Evolutionary conservation across 2,113 vertebrate genomes (phyloP), one percentile per base, ranked within the genome.

Genomic region (Archilochus colubris): DNA sequence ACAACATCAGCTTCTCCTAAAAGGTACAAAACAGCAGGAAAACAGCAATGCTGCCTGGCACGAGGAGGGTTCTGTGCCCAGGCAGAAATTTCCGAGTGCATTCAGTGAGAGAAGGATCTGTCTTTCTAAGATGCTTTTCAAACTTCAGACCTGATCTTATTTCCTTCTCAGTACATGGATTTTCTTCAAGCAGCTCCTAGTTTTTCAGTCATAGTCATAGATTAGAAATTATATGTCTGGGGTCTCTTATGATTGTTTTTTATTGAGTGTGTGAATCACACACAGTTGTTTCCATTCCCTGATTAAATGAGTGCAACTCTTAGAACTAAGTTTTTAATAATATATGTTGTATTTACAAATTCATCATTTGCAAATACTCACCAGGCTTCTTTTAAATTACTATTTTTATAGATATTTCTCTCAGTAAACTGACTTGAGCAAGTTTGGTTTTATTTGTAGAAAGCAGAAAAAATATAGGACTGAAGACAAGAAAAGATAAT

Each of bases 291-390:
- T 95, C 95, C 23, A 1, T 85, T 88, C 87, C 75, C 62, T 87
- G 91, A 97, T 95, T 94, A 92, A 91, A 85, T 92, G 91, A 95
- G 54, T 58, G 62, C 0, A 1, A 86, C 78, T 89, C 83, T 73
- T 55, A 85, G 77, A 94, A 94, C 51, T 62, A 85, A 86, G 80
- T 79, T 95, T 93, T 96, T 92, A 95, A 96, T 95, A 96, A 96
- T 93, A 87, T 87, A 93, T 94, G 84, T 87, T 89, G 74, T 96
- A 92, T 96, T 95, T 93, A 93, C 89, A 89, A 94, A 97, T 95
- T 80, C 86, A 94, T 87, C 86, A 82, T 91, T 96, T 87, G 84
- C 84, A 94, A 95, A 96, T 89, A 94, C 63, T 88, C 93, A 85
- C 53, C 81, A 80, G 84, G 58, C 89, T 91, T 59, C 89, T 87